Evolutionary conservation across 1,140 invertebrate species (phyloP).

Genomic region (Drosophila busckii): DNA sequence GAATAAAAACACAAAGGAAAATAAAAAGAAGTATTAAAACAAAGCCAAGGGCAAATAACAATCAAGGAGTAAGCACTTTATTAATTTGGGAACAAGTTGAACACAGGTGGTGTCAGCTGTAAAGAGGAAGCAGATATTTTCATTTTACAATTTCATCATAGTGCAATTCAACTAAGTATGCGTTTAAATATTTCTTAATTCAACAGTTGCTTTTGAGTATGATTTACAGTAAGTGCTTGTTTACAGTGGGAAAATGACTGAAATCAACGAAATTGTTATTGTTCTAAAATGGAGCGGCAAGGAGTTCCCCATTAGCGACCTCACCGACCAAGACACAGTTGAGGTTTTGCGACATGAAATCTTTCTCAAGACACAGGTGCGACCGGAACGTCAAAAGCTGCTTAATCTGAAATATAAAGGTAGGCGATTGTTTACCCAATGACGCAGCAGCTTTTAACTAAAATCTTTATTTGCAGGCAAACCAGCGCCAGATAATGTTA

Average conservation of each 20-base stretch:
- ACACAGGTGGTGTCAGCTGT: no score
- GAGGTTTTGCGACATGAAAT: slow-evolving; percentile 85
- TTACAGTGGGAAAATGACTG: slow-evolving; percentile 32
- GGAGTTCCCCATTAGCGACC: slow-evolving; percentile 77
- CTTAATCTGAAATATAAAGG: slow-evolving; percentile 95
- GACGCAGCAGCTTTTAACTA: no score
- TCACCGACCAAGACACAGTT: slow-evolving; percentile 87
- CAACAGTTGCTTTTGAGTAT: neutral
- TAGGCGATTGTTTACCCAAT: slow-evolving; percentile 60
- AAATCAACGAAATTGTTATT: slow-evolving; percentile 79
- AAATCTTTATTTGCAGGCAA: slow-evolving; percentile 83
- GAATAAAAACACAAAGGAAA: no score
- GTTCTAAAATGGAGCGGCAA: slow-evolving; percentile 93
- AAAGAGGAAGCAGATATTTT: no score
- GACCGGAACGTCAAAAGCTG: slow-evolving; percentile 94
- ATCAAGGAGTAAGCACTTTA: no score
- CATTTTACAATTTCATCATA: no score
- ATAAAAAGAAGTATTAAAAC: no score
- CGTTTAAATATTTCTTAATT: neutral
- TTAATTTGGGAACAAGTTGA: no score
- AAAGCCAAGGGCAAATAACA: no score
- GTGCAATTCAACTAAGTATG: no score
- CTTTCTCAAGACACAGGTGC: slow-evolving; percentile 71
- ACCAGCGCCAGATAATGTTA: slow-evolving; percentile 87
- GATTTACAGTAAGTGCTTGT: neutral